Percentiles rank a stretch among this genome's conserved stretches.
phyloP scores from a whole-genome alignment of 2,113 vertebrate genomes.

The Cromileptes altivelis region DNA sequence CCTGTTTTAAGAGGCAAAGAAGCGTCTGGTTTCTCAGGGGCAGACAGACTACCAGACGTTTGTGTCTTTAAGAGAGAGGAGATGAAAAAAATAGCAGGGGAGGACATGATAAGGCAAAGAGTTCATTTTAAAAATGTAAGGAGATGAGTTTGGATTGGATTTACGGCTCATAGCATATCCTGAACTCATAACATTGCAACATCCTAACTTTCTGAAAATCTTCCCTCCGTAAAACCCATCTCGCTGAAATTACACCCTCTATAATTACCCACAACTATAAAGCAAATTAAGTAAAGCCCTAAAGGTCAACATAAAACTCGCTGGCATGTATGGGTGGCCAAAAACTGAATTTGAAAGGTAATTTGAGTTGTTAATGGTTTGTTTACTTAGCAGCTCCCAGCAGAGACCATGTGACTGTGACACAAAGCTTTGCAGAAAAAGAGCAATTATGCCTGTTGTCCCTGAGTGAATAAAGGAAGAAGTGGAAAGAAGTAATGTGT shows the following conservation, averaged over 20 bases:
- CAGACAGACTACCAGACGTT: constrained; percentile 31
- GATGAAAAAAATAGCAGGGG: constrained; percentile 3
- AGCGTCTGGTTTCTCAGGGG: constrained; percentile 39
- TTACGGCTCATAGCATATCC: not conserved
- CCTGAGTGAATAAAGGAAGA: constrained; percentile 1
- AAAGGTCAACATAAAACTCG: not conserved
- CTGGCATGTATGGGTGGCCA: not conserved
- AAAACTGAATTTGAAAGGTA: not conserved
- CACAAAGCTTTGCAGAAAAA: constrained; percentile 7
- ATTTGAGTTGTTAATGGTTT: constrained; percentile 44
- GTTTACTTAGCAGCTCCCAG: constrained; percentile 50
- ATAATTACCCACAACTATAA: not conserved
- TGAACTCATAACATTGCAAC: not conserved
- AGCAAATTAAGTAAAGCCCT: not conserved
- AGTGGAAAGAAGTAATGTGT: too few species aligned
- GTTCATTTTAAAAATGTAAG: constrained; percentile 13
- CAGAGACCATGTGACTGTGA: constrained; percentile 18
- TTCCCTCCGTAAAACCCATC: not conserved
- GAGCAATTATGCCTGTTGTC: constrained; percentile 5
- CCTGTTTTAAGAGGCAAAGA: constrained; percentile 61
- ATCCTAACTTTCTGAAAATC: not conserved
- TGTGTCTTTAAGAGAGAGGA: constrained; percentile 26
- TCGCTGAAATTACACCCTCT: not conserved
- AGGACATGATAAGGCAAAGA: not conserved
- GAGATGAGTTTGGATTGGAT: not conserved